Evolutionary conservation across 2,113 vertebrate species (phyloP).

Genomic region (Heptranchias perlo): DNA sequence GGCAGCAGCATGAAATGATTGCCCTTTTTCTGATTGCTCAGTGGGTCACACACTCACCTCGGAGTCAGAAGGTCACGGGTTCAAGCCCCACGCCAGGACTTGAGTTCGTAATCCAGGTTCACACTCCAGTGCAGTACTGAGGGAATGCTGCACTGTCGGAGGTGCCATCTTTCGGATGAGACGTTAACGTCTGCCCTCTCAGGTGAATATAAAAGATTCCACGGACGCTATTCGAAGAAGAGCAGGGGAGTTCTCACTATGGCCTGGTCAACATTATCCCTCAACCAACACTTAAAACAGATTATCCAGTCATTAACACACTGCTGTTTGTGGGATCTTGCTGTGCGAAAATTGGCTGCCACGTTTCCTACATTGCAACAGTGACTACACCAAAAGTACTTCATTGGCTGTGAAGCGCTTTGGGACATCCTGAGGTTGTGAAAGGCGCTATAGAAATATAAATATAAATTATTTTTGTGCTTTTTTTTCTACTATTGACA

Average conservation of each 20-base stretch:
- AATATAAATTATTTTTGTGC: too few species aligned
- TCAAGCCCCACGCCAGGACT: background rate
- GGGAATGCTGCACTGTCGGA: background rate
- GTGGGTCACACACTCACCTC: background rate
- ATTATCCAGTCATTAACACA: background rate
- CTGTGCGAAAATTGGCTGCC: background rate
- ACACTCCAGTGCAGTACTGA: background rate
- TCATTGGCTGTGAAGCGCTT: background rate
- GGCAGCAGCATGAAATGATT: background rate
- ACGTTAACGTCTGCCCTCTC: too few species aligned
- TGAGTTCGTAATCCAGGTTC: background rate
- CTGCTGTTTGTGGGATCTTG: background rate
- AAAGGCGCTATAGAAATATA: background rate
- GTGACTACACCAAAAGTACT: background rate
- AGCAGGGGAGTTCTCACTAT: background rate
- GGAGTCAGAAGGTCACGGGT: background rate
- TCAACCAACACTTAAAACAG: background rate
- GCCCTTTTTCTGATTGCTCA: background rate
- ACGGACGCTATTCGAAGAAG: background rate
- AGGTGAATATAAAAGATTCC: background rate
- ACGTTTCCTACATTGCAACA: background rate
- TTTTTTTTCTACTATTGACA: background rate
- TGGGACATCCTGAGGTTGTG: background rate
- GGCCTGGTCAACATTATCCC: background rate
- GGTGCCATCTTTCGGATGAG: background rate